Evolutionary conservation across 2,113 vertebrate genomes (phyloP).

Genomic region (Copsychus sechellarum): DNA sequence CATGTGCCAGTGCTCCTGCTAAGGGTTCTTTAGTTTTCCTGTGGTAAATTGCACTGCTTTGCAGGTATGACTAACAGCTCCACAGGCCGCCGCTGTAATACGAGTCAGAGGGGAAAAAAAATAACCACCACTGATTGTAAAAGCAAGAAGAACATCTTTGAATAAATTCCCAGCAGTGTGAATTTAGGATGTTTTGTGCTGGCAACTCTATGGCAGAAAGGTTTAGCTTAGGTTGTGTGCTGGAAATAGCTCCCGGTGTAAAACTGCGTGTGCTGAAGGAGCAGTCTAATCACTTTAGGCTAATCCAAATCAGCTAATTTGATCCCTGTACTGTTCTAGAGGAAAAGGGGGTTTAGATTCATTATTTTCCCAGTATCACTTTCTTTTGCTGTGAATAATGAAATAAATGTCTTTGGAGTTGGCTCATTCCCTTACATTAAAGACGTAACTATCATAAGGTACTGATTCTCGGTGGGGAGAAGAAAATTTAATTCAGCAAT

Average conservation of each 20-base stretch:
- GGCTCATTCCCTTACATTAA: not conserved
- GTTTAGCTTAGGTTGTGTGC: not conserved
- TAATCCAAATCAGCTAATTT: not conserved
- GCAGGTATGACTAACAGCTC: constrained; percentile 65
- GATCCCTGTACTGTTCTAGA: constrained; percentile 15
- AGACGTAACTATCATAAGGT: not conserved
- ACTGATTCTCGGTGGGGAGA: not conserved
- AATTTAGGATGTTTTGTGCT: constrained; percentile 37
- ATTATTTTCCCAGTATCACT: not conserved
- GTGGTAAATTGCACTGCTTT: constrained; percentile 69
- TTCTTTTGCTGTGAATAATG: not conserved
- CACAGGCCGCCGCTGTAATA: constrained; percentile 36
- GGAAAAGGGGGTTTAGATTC: not conserved
- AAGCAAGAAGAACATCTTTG: constrained; percentile 52
- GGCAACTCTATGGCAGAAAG: not conserved
- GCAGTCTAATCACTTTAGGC: not conserved
- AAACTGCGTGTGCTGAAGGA: not conserved
- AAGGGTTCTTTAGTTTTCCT: constrained; percentile 72
- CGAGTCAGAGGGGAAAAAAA: constrained; percentile 56
- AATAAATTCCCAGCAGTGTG: constrained; percentile 53
- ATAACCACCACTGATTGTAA: constrained; percentile 48
- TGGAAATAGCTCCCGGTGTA: constrained; percentile 1
- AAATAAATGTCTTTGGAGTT: not conserved
- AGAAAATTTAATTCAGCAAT: not conserved
- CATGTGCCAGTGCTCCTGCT: constrained; percentile 71